phyloP scores from a whole-genome alignment of 92 coral and sea anemone species.

The Pocillopora meandrina region DNA sequence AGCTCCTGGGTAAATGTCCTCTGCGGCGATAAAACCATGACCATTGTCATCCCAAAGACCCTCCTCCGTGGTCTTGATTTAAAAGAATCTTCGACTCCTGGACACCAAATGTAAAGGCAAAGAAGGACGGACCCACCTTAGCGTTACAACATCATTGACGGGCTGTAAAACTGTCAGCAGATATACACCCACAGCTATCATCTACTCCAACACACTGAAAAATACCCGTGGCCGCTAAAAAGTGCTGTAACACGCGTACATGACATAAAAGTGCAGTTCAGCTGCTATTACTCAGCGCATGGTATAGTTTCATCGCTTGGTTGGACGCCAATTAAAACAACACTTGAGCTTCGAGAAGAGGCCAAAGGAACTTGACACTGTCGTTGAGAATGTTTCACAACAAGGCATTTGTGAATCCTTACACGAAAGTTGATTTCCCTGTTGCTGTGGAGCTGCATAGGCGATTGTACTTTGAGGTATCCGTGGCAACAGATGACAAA shows the following conservation, averaged over 20 bases:
- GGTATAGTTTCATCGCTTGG: constrained; percentile 21
- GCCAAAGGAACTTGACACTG: too few species aligned
- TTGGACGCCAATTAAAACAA: constrained; percentile 32
- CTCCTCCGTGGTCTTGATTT: constrained; percentile 66
- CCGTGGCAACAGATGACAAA: constrained; percentile 41
- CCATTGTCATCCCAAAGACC: constrained; percentile 72
- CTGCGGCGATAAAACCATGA: constrained; percentile 63
- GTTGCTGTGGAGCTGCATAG: constrained; percentile 33
- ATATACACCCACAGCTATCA: constrained; percentile 52
- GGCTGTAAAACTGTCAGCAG: constrained; percentile 75
- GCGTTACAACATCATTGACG: constrained; percentile 60
- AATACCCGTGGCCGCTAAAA: constrained; percentile 39
- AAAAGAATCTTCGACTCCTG: constrained; percentile 68
- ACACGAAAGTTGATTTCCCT: constrained; percentile 37
- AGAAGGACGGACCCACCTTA: constrained; percentile 65
- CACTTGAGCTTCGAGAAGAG: constrained; percentile 23
- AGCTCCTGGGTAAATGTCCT: constrained; percentile 66
- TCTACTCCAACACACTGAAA: constrained; percentile 71
- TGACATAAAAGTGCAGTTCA: constrained; percentile 34
- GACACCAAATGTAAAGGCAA: constrained; percentile 66
- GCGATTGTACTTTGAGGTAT: constrained; percentile 39
- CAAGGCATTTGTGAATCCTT: constrained; percentile 30
- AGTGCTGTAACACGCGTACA: constrained; percentile 72
- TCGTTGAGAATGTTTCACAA: constrained; percentile 38
- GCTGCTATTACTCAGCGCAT: constrained; percentile 30